Conservation (phyloP, 2,888 invertebrate genomes). For the Argyra leucocephala region DNA sequence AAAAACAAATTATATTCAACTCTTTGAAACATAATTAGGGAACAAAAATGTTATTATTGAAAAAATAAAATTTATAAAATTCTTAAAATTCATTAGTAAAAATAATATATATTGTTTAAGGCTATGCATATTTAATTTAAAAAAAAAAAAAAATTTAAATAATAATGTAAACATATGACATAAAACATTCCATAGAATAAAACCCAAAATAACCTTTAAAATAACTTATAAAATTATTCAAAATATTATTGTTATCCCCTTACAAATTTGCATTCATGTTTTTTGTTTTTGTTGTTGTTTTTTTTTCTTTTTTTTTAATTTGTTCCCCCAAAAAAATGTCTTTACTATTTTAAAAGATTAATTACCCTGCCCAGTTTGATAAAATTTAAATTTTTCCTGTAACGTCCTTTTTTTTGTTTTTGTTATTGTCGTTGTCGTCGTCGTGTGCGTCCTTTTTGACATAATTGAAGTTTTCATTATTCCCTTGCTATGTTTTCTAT, state of each 20-base stretch:
- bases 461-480: not conserved
- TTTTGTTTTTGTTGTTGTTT: too few relatives aligned
- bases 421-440: not conserved
- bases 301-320: not conserved
- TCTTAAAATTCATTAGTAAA: not conserved
- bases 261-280: too few relatives aligned
- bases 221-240: too few relatives aligned
- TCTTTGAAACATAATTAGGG: too few relatives aligned
- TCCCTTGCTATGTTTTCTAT: not conserved
- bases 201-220: too few relatives aligned
- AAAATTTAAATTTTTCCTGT: not conserved
- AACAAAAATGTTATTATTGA: not conserved
- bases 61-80: not conserved
- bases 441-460: not conserved
- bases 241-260: too few relatives aligned
- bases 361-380: conserved; percentile 6
- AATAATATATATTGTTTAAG: not conserved
- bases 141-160: not conserved
- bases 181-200: too few relatives aligned
- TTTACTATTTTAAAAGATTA: not conserved
- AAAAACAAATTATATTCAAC: too few relatives aligned
- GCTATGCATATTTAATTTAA: not conserved
- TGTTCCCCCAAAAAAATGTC: not conserved
- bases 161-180: not conserved
- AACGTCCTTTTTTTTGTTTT: not conserved